Evolutionary conservation across 2,888 invertebrate species (phyloP).

Genomic region (Caenorhabditis sulstoni): DNA sequence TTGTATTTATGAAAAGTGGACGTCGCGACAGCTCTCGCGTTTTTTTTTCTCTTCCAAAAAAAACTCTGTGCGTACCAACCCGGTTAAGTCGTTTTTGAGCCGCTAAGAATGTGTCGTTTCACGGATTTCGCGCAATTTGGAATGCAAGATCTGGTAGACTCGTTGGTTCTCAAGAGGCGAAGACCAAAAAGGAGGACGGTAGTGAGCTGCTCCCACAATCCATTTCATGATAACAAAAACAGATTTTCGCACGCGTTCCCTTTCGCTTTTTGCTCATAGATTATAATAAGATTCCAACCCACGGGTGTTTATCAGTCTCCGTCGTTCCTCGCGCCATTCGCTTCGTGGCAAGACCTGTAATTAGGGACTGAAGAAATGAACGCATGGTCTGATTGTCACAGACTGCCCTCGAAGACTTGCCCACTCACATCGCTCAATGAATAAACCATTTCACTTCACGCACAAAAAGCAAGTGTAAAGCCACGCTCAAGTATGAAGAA

Average conservation of each 20-base stretch:
- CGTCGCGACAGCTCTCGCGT: neutral
- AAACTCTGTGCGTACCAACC: neutral
- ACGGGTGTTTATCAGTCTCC: constrained; percentile 38
- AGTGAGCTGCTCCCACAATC: no score
- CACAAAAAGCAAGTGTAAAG: constrained; percentile 6
- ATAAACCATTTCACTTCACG: constrained; percentile 22
- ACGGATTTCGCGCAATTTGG: no score
- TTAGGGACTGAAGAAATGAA: no score
- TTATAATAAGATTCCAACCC: constrained; percentile 14
- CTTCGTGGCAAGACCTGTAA: constrained; percentile 31
- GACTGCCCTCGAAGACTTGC: no score
- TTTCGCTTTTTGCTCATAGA: neutral
- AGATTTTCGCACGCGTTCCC: constrained; percentile 15
- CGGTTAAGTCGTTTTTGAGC: constrained; percentile 14
- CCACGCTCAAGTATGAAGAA: constrained; percentile 11
- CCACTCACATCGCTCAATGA: constrained; percentile 33
- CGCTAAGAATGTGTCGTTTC: neutral
- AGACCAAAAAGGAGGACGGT: no score
- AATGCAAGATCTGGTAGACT: no score
- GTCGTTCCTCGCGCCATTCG: constrained; percentile 32
- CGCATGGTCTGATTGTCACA: no score
- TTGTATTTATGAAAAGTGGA: constrained; percentile 42
- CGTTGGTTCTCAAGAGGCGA: no score
- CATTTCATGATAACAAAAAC: constrained; percentile 10
- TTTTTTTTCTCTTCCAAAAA: neutral